phyloP scores from a whole-genome alignment of 2,888 invertebrate species.

The Monochamus alternatus region DNA sequence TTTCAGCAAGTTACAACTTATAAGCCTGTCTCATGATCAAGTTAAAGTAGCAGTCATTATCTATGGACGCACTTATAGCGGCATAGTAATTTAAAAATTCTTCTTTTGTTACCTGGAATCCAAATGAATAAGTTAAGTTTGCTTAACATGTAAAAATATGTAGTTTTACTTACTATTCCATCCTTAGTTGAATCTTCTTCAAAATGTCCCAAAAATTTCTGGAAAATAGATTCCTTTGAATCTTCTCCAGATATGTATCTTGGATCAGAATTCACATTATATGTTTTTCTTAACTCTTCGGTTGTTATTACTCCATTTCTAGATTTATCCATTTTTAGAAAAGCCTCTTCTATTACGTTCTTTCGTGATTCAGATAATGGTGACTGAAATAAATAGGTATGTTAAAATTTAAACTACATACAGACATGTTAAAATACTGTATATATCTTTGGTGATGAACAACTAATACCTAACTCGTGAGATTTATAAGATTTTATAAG shows the following conservation, averaged over 20 bases:
- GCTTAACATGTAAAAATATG: not conserved
- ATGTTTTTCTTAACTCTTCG: slow-evolving; percentile 85
- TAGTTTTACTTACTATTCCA: slow-evolving; percentile 77
- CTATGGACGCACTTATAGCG: slow-evolving; percentile 94
- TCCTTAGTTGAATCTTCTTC: slow-evolving; percentile 83
- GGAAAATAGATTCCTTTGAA: slow-evolving; percentile 85
- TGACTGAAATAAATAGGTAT: slow-evolving; percentile 75
- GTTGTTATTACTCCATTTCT: slow-evolving; percentile 87
- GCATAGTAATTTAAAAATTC: slow-evolving; percentile 96
- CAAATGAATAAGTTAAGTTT: slow-evolving; percentile 24
- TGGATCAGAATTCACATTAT: slow-evolving; percentile 87
- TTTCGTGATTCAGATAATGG: slow-evolving; percentile 84
- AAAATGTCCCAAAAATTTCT: slow-evolving; percentile 87
- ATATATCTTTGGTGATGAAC: no score
- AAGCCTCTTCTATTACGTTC: slow-evolving; percentile 85
- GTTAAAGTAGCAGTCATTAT: slow-evolving; percentile 95
- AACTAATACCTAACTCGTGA: no score
- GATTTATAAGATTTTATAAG: no score
- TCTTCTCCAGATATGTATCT: slow-evolving; percentile 91
- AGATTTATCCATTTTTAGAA: slow-evolving; percentile 89
- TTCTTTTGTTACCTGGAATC: slow-evolving; percentile 88
- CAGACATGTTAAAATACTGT: no score
- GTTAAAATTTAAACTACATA: no score
- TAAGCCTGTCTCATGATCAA: slow-evolving; percentile 95
- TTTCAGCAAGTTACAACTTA: slow-evolving; percentile 77